Evolutionary conservation across 2,113 vertebrate genomes (phyloP), one percentile per base, ranked within the genome.

Genomic region (Toxotes chatareus): DNA sequence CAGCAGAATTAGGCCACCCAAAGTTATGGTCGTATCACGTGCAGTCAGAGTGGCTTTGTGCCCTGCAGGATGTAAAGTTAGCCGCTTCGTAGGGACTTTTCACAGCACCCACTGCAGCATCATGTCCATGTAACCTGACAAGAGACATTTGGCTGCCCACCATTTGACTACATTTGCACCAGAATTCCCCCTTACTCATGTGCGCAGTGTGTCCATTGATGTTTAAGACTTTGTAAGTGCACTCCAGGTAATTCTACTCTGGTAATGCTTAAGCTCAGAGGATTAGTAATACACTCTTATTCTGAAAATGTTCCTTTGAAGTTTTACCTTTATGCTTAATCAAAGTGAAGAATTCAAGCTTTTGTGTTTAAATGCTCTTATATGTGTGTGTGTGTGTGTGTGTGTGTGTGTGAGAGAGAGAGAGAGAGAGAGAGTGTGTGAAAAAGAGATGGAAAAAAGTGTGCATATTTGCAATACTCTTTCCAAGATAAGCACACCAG

Each of bases 261-360:
- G 78, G 32, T 89, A 87, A 91, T 87, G 56, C 86, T 76, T 78
- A 86, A 88, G 65, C 90, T 88, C 78, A 57, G 73, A 80, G 91
- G 92, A 92, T 94, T 93, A 94, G 91, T 86, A 90, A 93, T 80
- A 87, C 88, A 90, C 87, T 81, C 86, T 85, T 83, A 86, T 86
- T 90, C 83, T 77, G 70, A 79, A 86, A 88, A 85, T 91, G 86
- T 76, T 69, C 70, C 85, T 92, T 94, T 93, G 91, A 94, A 90
- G 90, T 89, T 84, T 81, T 85, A 87, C 91, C 87, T 92, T 87
- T 86, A 69, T 55, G 42, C 75, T 82, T 77, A 86, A 91, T 90
- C 77, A 89, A 86, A 90, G 81, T 76, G 77, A 66, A 81, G 64
- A 83, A 85, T 89, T 90, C 70, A 11, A 44, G 80, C 82, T 84